Base-by-base conservation (phyloP, 2,113 vertebrate species). In the Eulacestoma nigropectus region DNA sequence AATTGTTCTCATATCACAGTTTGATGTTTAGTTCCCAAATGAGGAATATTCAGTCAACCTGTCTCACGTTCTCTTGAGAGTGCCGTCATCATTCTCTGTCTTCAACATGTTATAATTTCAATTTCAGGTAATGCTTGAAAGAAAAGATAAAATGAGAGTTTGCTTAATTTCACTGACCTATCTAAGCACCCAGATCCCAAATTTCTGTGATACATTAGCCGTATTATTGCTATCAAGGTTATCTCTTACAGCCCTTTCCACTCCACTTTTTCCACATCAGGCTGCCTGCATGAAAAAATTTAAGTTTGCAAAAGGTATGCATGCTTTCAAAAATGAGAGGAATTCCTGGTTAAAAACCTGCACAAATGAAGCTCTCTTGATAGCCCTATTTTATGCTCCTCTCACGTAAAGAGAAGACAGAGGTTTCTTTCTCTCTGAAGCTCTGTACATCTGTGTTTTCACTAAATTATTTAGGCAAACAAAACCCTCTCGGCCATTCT, bases 61-160 rank as follows among this genome's bases (percentile, higher is more conserved):
- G 3, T 59, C 35, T 83, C 41, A 57, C 22, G 5, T 90, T 90
- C n/a, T 87, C 42, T 63, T 88, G 14, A 50, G 35, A 64, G n/a
- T 53, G 7, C 42, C 52, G 35, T 91, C 86, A 86, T 90, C 49
- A 79, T 83, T 93, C 84, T 76, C 62, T 64, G 41, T 72, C 67
- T 91, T 77, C 67, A 68, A 35, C 9, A 16, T 59, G 16, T 32
- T 83, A 56, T 41, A 73, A 83, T 70, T 95, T 83, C 53, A 42
- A 49, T 79, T 85, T 87, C 21, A 47, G 33, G 21, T 73, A 75
- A 76, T 83, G 55, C 81, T 69, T 96, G 73, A 93, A 92, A 89
- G 27, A 74, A 87, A 76, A 88, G 32, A 5, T 49, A 32, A 80
- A 95, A 91, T 59, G 33, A 87, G 7, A 56, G n/a, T 75, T 92